A percentile compares a stretch with the other conserved stretches of the same genome.
Conservation (phyloP, 2,113 vertebrate genomes). For the Delphinapterus leucas region DNA sequence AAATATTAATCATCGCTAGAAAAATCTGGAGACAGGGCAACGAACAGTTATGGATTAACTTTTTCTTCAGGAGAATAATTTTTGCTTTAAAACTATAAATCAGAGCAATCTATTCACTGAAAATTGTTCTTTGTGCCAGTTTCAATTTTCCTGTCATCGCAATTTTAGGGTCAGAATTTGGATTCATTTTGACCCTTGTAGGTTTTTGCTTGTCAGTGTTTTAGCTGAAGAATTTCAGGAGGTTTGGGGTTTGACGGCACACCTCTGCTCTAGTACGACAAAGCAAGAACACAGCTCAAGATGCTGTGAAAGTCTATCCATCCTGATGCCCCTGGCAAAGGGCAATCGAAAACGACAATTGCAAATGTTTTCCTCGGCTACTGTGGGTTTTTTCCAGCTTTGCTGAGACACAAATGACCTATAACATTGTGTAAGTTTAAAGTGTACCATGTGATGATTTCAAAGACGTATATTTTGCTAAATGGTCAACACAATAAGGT, state of each 20-base stretch:
- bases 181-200: not conserved
- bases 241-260: not conserved
- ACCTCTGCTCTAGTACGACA: not conserved
- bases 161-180: slow-evolving; percentile 18
- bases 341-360: not conserved
- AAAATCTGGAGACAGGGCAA: slow-evolving; percentile 26
- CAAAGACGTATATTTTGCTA: not conserved
- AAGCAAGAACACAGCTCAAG: not conserved
- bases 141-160: slow-evolving; percentile 15
- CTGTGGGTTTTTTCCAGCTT: not conserved
- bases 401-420: not conserved
- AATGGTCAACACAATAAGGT: not conserved
- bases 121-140: not conserved
- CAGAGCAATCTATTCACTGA: not conserved
- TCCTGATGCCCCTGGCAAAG: not conserved
- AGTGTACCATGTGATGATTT: not conserved
- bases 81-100: slow-evolving; percentile 44
- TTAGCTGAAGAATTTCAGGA: not conserved
- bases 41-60: not conserved
- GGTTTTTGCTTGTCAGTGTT: slow-evolving; percentile 6
- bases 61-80: not conserved
- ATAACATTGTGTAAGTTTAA: not conserved
- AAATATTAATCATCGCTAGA: not conserved
- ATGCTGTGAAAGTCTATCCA: too few species aligned
- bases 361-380: not conserved